Evolutionary conservation across 2,113 vertebrate species (phyloP), one percentile per base, ranked within the genome.

Genomic region (Riparia riparia): DNA sequence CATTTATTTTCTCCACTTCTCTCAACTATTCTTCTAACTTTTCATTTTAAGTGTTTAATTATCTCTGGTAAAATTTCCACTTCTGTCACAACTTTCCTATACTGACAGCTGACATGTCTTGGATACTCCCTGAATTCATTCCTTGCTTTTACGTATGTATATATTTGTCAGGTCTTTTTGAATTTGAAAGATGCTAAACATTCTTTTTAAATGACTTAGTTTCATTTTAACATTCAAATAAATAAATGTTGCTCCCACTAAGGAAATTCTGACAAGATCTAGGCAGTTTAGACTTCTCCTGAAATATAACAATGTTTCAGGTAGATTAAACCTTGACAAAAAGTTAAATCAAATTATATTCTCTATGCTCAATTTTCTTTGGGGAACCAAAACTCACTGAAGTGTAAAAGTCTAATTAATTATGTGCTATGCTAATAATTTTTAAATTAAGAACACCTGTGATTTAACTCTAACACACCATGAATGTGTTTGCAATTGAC

Each of bases 351-450:
- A 97, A 98, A 98, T 98, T 98, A 96, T 98, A 97, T 97, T 98
- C 94, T 98, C 83, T 97, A 71, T 96, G 97, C 96, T 98, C 60
- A 92, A 39, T 97, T 98, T 98, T 98, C 98, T 98, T 97, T 95
- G 87, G 98, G 97, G 97, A 98, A 96, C 82, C 57, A 95, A 96
- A 97, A 97, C 81, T 91, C 95, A 96, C 91, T 96, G 96, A 97
- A 97, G 97, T 98, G 95, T 98, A 98, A 97, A 98, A 97, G 98
- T 97, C 97, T 98, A 98, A 98, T 98, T 98, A 98, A 98, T 98
- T 98, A 98, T 98, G 91, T 97, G 96, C 77, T 96, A 96, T 98
- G 96, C 88, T 98, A 98, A 98, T 98, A 95, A 96, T 95, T 98
- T 98, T 98, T 96, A 98, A 98, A 98, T 98, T 97, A 97, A 97